These are phyloP conservation scores for Canis aureus DNA, from an alignment of 2,113 vertebrate species.

Conservation along the genomic window DNA sequence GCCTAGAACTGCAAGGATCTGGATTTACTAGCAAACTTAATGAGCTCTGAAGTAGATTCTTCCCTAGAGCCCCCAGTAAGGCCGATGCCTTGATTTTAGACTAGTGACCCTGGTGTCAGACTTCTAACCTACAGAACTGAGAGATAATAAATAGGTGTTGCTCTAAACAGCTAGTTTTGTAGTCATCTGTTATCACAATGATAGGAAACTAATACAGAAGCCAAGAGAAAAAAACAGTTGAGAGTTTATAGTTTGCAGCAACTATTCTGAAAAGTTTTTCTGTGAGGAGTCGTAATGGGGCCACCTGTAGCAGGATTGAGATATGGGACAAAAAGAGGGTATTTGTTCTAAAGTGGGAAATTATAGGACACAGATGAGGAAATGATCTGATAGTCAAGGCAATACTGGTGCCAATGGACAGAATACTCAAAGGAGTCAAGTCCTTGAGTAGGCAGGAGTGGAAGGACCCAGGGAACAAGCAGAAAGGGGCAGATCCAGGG, in stretches of 20 bases:
- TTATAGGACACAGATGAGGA: neutral
- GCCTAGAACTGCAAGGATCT: neutral
- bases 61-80: neutral
- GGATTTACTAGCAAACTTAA: neutral
- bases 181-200: neutral
- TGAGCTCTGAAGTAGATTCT: neutral
- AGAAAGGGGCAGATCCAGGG: too few species aligned
- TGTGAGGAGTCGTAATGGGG: too few species aligned
- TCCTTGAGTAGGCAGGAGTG: too few species aligned
- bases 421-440: neutral
- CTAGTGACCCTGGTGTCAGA: neutral
- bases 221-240: neutral
- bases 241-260: neutral
- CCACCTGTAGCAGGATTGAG: neutral
- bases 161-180: neutral
- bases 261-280: neutral
- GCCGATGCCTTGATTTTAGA: neutral
- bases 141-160: neutral
- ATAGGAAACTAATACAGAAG: neutral
- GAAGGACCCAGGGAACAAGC: neutral
- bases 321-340: neutral
- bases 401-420: constrained; percentile 70
- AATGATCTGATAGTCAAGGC: constrained; percentile 81
- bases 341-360: neutral
- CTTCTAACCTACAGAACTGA: neutral